Evolutionary conservation across 2,888 invertebrate genomes (phyloP), one percentile per base, ranked within the genome.

Genomic region (Aphelenchoides bicaudatus): DNA sequence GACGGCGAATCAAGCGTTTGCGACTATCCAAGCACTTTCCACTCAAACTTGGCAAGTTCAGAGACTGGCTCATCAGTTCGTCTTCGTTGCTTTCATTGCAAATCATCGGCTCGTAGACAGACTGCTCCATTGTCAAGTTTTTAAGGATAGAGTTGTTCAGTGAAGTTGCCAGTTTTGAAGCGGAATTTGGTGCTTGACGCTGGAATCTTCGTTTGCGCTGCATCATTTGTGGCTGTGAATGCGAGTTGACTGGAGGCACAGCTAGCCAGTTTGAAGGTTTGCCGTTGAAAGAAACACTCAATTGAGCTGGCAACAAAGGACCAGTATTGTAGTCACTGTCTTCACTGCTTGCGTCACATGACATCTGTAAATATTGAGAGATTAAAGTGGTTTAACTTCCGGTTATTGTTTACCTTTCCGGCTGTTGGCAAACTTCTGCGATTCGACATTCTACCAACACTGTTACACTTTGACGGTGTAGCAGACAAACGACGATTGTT

Each of bases 301-400:
- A 38, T 47, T 47, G 31, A 3, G 39, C 2, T 10, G 49, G 27
- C 25, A 25, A 19, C 34, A 34, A 34, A 34, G 13, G 34, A 13
- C 34, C 34, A 34, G 13, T 16, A 1, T 49, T 23, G 39, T 2
- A 37, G 27, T 58, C 58, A n/a, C 58, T 46, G n/a, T 61, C 62
- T 61, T 62, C 62, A 23, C 52, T 59, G n/a, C 64, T 65, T 2
- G 64, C 56, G 25, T 65, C 64, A 10, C 62, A 63, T 2, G 61
- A 61, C 8, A 25, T 58, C 58, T 58, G 29, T n/a, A 53, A 53
- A 16, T 34, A n/a, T 34, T 28, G 3, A 43, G 43, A n/a, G 23
- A 6, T 43, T 25, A 10, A 43, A 43, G 23, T 25, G 3, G 2
- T 31, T 29, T 16, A 29, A 13, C 29, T 30, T 3, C 2, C 21